These are phyloP conservation scores for Vandiemenella viatica DNA, from an alignment of 2,888 invertebrate species.

Conservation along the genomic window DNA sequence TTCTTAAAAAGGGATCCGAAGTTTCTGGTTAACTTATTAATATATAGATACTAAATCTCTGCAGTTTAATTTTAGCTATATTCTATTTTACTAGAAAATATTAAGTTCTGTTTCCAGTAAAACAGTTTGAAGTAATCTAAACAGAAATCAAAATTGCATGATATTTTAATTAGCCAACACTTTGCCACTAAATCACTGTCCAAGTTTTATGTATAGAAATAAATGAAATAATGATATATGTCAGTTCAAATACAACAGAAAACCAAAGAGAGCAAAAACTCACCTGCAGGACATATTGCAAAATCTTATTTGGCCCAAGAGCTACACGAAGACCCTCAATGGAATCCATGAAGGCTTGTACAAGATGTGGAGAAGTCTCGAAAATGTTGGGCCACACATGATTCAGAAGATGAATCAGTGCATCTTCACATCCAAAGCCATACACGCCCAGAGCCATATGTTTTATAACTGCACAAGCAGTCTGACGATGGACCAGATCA, in stretches of 20 bases:
- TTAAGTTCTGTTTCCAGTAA: no score
- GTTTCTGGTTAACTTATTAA: no score
- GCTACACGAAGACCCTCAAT: constrained; percentile 95
- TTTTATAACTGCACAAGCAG: constrained; percentile 96
- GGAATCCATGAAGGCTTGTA: constrained; percentile 98
- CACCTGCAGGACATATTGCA: constrained; percentile 92
- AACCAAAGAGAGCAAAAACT: no score
- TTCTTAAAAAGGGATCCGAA: no score
- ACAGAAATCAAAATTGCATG: no score
- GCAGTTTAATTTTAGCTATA: no score
- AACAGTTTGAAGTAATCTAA: no score
- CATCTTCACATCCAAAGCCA: constrained; percentile 98
- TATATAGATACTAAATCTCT: no score
- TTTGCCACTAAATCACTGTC: no score
- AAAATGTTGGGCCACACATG: constrained; percentile 99
- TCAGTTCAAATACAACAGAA: not conserved
- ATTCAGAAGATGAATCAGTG: constrained; percentile 88
- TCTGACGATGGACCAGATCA: constrained; percentile 95
- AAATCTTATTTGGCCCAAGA: constrained; percentile 86
- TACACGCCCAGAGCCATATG: constrained; percentile 98
- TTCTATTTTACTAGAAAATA: no score
- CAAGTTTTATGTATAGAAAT: no score
- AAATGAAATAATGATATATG: not conserved
- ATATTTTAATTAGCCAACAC: no score
- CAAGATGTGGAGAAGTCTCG: constrained; percentile 97